Percentiles rank a stretch among this genome's conserved stretches.
Evolutionary conservation across 2,888 invertebrate genomes (phyloP).

Genomic region (Tetragonisca angustula): DNA sequence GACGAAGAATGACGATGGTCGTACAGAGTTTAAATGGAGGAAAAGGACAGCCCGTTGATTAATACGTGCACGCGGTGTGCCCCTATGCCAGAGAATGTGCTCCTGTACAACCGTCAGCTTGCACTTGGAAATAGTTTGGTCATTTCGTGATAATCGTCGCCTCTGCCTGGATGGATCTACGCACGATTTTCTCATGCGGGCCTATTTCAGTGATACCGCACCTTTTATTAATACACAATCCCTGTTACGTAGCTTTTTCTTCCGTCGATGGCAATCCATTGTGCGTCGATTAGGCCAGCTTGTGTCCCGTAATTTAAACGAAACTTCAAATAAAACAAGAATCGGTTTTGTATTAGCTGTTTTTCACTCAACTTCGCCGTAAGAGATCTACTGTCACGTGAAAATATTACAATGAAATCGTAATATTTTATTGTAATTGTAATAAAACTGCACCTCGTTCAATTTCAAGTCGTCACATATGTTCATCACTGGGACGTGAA

Average conservation of each 20-base stretch:
- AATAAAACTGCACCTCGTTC: background rate
- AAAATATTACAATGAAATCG: background rate
- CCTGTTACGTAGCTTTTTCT: slow-evolving; percentile 46
- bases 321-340: slow-evolving; percentile 36
- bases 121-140: slow-evolving; percentile 53
- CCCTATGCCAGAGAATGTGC: slow-evolving; percentile 58
- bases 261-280: slow-evolving; percentile 31
- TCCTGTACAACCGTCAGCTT: slow-evolving; percentile 21
- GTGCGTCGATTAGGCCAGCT: slow-evolving; percentile 37
- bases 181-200: slow-evolving; percentile 72
- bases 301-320: slow-evolving; percentile 18
- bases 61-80: slow-evolving; percentile 64
- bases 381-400: background rate
- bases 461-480: slow-evolving; percentile 26
- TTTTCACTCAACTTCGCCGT: background rate
- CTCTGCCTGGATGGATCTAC: slow-evolving; percentile 28
- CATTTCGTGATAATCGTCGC: slow-evolving; percentile 61
- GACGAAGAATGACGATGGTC: slow-evolving; percentile 70
- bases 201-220: slow-evolving; percentile 59
- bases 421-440: background rate
- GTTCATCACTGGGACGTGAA: slow-evolving; percentile 1
- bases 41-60: slow-evolving; percentile 69
- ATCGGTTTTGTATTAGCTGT: background rate
- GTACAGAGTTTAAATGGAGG: slow-evolving; percentile 52
- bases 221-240: slow-evolving; percentile 66